Percentiles rank a stretch among this genome's conserved stretches.
Conservation (phyloP, 2,888 invertebrate species). For the Bellardia bayeri region DNA sequence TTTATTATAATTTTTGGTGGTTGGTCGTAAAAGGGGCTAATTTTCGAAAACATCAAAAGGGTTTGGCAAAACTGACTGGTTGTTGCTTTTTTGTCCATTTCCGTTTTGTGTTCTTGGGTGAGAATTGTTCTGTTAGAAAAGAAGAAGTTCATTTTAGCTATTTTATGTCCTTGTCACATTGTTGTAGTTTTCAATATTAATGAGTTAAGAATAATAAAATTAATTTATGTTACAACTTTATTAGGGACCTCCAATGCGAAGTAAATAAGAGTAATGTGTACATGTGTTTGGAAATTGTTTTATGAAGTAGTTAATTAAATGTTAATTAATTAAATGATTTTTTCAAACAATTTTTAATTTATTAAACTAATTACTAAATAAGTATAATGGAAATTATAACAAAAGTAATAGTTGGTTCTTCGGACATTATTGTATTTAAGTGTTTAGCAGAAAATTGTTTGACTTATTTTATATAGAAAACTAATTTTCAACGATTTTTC, state of each 20-base stretch:
- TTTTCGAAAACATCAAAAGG: slow-evolving; percentile 28
- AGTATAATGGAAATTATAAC: background rate
- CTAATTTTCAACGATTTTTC: too few relatives aligned
- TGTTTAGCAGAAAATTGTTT: too few relatives aligned
- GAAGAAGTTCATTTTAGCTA: background rate
- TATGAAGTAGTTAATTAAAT: slow-evolving; percentile 49
- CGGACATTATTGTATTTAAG: too few relatives aligned
- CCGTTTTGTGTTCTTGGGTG: background rate
- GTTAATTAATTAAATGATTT: slow-evolving; percentile 28
- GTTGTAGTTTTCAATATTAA: slow-evolving; percentile 44
- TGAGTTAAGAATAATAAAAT: slow-evolving; percentile 51
- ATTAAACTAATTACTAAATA: background rate
- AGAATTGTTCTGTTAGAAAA: background rate
- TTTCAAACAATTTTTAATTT: background rate
- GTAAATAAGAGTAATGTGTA: background rate
- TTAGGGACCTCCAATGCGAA: background rate
- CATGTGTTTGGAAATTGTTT: slow-evolving; percentile 32
- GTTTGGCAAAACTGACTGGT: slow-evolving; percentile 34
- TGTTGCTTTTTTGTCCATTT: slow-evolving; percentile 17
- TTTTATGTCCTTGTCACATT: background rate
- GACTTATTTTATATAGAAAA: too few relatives aligned
- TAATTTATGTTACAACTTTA: slow-evolving; percentile 52
- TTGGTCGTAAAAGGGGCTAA: background rate
- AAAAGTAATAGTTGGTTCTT: background rate
- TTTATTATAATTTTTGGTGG: background rate